phyloP scores from a whole-genome alignment of 2,797 vertebrate genomes.

The Chlorospingus flavigularis region DNA sequence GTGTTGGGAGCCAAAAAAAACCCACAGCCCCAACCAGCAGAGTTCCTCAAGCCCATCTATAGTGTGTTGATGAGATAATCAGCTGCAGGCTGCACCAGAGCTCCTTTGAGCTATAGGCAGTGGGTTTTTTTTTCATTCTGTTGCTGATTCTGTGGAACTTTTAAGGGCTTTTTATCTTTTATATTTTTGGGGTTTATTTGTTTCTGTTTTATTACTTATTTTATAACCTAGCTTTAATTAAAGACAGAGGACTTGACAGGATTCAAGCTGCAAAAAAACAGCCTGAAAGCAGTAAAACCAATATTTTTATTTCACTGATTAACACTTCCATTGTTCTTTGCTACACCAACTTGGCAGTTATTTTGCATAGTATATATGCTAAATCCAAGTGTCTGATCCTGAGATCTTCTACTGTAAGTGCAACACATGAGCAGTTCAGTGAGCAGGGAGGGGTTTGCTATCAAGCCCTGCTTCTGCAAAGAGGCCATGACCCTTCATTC shows the following conservation, averaged over 20 bases:
- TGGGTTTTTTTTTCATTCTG: not conserved
- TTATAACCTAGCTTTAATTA: conserved; percentile 38
- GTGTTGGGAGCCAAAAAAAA: not conserved
- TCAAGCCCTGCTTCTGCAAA: not conserved
- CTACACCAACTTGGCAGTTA: not conserved
- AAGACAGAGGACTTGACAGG: conserved; percentile 11
- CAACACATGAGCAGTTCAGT: not conserved
- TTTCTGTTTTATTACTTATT: conserved; percentile 28
- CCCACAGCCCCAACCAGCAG: not conserved
- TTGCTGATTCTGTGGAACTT: not conserved
- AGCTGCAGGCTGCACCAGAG: not conserved
- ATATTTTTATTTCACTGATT: conserved; percentile 39
- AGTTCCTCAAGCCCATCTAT: not conserved
- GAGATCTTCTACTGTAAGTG: not conserved
- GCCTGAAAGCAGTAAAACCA: not conserved
- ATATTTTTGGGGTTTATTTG: not conserved
- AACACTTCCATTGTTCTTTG: conserved; percentile 15
- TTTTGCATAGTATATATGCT: not conserved
- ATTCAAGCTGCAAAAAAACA: not conserved
- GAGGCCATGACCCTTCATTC: not conserved
- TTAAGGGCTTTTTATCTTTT: not conserved
- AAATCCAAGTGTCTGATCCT: not conserved
- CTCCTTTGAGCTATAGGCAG: not conserved
- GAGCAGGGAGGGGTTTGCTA: not conserved
- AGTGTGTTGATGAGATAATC: not conserved